phyloP scores from a whole-genome alignment of 2,888 invertebrate species.

The Parapristionchus giblindavisi region DNA sequence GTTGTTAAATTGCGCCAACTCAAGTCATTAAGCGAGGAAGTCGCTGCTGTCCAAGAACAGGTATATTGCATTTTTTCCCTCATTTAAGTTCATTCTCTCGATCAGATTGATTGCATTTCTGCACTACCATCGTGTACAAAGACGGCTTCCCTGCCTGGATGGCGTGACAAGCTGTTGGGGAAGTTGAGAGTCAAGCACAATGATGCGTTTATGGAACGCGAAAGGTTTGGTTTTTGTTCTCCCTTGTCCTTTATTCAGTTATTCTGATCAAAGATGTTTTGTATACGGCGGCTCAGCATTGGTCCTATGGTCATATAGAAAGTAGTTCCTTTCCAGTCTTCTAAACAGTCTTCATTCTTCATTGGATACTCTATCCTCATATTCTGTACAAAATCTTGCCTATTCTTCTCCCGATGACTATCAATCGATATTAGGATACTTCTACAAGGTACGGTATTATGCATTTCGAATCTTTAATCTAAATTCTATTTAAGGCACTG shows the following conservation, averaged over 20 bases:
- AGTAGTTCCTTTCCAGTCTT: conserved; percentile 16
- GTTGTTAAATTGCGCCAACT: neutral
- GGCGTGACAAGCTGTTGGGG: conserved; percentile 20
- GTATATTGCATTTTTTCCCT: neutral
- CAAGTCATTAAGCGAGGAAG: conserved; percentile 12
- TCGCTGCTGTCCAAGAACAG: conserved; percentile 20
- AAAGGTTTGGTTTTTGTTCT: conserved; percentile 10
- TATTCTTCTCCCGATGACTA: conserved; percentile 5
- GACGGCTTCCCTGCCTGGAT: conserved; percentile 20
- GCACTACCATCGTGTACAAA: conserved; percentile 14
- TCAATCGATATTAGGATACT: conserved; percentile 1
- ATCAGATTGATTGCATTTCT: conserved; percentile 25
- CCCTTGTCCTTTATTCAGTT: no score
- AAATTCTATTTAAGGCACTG: neutral
- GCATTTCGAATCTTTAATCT: neutral
- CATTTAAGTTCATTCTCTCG: neutral
- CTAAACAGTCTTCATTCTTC: conserved; percentile 3
- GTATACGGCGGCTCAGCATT: no score
- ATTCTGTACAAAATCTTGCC: conserved; percentile 6
- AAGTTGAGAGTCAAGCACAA: conserved; percentile 27
- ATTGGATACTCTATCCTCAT: neutral
- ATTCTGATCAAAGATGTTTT: neutral
- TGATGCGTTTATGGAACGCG: conserved; percentile 17
- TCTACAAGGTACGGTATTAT: neutral
- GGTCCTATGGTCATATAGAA: no score